Percentiles rank a stretch among this genome's conserved stretches.
Conservation (phyloP, 1,140 invertebrate species). For the Linepithema humile region DNA sequence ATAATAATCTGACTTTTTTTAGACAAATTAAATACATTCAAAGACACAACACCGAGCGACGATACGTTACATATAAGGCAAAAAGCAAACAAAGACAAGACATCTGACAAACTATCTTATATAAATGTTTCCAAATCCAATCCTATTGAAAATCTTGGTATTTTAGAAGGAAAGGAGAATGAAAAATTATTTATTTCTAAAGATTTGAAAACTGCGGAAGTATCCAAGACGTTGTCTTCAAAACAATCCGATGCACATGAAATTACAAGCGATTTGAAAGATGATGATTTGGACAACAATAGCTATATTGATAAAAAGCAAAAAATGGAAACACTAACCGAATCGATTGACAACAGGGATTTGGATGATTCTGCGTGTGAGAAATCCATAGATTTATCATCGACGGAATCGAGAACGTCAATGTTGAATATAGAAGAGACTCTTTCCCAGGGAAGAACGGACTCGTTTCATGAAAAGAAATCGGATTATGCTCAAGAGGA, state of each 20-base stretch:
- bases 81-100: not conserved
- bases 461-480: not conserved
- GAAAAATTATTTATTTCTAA: not conserved
- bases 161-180: not conserved
- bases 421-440: slow-evolving; percentile 23
- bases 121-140: not conserved
- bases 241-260: slow-evolving; percentile 5
- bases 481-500: not conserved
- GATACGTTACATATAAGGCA: not conserved
- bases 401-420: slow-evolving; percentile 49
- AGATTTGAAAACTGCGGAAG: slow-evolving; percentile 3
- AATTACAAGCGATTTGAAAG: not conserved
- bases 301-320: not conserved
- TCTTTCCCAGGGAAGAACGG: slow-evolving; percentile 14
- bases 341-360: slow-evolving; percentile 38
- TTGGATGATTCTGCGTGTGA: slow-evolving; percentile 77
- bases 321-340: not conserved
- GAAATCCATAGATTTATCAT: slow-evolving; percentile 72
- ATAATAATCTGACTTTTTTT: slow-evolving; percentile 61
- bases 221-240: slow-evolving; percentile 18
- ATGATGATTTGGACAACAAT: slow-evolving; percentile 37
- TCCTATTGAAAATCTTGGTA: not conserved
- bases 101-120: not conserved
- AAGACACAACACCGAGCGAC: not conserved
- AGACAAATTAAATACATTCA: slow-evolving; percentile 56